phyloP scores from a whole-genome alignment of 2,888 invertebrate genomes.

The Xylocampa areola region DNA sequence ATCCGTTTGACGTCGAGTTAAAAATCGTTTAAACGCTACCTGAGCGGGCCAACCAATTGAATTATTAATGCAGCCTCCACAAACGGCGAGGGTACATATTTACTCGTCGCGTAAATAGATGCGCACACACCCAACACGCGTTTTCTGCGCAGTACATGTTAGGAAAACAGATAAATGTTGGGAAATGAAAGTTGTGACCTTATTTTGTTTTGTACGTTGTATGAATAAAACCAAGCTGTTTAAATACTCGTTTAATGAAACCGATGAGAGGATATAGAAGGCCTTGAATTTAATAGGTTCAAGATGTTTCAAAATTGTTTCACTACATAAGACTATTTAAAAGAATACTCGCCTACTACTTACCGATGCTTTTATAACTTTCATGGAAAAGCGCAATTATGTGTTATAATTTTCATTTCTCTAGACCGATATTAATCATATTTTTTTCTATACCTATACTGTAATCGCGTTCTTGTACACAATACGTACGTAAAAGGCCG shows the following conservation, averaged over 20 bases:
- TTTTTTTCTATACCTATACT: conserved; percentile 65
- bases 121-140: conserved; percentile 89
- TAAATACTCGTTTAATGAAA: conserved; percentile 1
- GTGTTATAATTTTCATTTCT: not conserved
- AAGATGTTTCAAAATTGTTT: no score
- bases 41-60: conserved; percentile 87
- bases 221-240: conserved; percentile 17
- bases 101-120: conserved; percentile 89
- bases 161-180: conserved; percentile 39
- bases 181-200: conserved; percentile 36
- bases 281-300: not conserved
- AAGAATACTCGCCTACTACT: no score
- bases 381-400: not conserved
- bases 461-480: conserved; percentile 83
- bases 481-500: conserved; percentile 87
- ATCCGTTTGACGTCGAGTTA: conserved; percentile 87
- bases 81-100: conserved; percentile 89
- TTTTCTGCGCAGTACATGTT: conserved; percentile 76
- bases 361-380: no score
- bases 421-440: conserved; percentile 26
- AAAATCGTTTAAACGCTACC: conserved; percentile 89
- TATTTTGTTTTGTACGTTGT: conserved; percentile 19
- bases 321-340: no score
- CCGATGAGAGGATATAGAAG: not conserved
- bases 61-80: conserved; percentile 90